A percentile compares a stretch with the other conserved stretches of the same genome.
phyloP scores from a whole-genome alignment of 2,888 invertebrate genomes.

The Molanna angustata region DNA sequence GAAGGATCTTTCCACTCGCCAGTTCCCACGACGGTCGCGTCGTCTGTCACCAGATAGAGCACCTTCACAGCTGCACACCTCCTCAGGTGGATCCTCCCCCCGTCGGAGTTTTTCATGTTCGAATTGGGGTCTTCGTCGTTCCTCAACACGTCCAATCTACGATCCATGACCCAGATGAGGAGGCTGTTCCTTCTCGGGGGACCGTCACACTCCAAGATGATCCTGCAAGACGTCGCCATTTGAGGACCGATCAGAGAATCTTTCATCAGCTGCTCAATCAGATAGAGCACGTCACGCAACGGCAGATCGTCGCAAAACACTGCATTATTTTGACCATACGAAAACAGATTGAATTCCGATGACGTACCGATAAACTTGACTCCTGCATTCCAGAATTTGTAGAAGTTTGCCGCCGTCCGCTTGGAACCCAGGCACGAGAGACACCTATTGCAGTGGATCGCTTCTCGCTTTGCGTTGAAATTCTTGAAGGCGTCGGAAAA shows the following conservation, averaged over 20 bases:
- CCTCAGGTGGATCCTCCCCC: constrained; percentile 7
- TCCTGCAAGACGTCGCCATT: constrained; percentile 54
- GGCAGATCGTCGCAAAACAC: constrained; percentile 13
- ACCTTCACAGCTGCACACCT: constrained; percentile 7
- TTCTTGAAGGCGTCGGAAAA: constrained; percentile 48
- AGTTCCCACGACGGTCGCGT: not conserved
- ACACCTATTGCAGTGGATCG: constrained; percentile 57
- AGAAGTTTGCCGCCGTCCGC: constrained; percentile 41
- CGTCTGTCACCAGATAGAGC: constrained; percentile 12
- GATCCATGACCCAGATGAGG: constrained; percentile 62
- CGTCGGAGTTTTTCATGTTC: constrained; percentile 2
- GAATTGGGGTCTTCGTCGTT: not conserved
- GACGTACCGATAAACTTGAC: constrained; percentile 41
- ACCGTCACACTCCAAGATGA: constrained; percentile 52
- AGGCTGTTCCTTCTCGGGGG: constrained; percentile 52
- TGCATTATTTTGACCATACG: constrained; percentile 15
- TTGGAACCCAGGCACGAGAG: constrained; percentile 57
- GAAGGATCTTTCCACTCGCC: constrained; percentile 9
- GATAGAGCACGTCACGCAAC: constrained; percentile 54
- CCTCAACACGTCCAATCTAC: constrained; percentile 52
- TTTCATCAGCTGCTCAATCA: constrained; percentile 51
- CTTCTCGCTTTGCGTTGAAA: constrained; percentile 47
- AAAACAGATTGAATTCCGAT: constrained; percentile 23
- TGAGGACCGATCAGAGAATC: constrained; percentile 51
- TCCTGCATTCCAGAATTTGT: constrained; percentile 59